Base-by-base conservation (phyloP, 2,113 vertebrate genomes). In the Parus major region DNA sequence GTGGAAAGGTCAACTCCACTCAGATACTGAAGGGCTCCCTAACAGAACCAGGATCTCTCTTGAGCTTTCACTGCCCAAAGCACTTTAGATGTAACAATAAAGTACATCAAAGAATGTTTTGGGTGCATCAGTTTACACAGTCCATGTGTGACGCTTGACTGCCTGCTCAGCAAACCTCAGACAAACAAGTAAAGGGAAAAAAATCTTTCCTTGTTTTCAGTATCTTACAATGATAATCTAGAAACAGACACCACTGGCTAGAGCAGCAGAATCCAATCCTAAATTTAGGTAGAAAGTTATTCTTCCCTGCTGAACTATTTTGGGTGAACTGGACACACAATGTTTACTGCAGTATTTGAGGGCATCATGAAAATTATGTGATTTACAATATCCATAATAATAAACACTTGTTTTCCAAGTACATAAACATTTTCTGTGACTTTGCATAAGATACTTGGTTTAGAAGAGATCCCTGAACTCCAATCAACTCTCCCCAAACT, bases 321-420 rank as follows among this genome's bases (percentile, higher is more conserved):
- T 23, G 61, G 56, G 21, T 56, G 25, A 73, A 90, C 1, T 31
- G 42, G 19, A 88, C 3, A 13, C 22, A 66, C 9, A 68, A 9
- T 7, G 3, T 28, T 86, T 81, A 63, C 47, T 39, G 56, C 68
- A 89, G 5, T 49, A 93, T 65, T 12, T 42, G 25, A 56, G 8
- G 52, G 15, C 52, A 56, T 15, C 5, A 11, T 9, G 7, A 44
- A 47, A 66, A 15, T 46, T 35, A 49, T 0, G 0, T 3, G 12
- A 68, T 41, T 61, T 59, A 70, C 16, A 52, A 29, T 41, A 52
- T 7, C 15, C 9, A 9, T 29, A 39, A 42, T 15, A 88, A 79
- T 44, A 71, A 63, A 50, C 2, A 68, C 9, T 64, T 53, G 31
- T 64, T 35, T 53, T 35, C 76, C 42, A 31, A 42, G 44, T 33